Conservation (phyloP, 2,888 invertebrate species). For the Drosophila meridionalis region DNA sequence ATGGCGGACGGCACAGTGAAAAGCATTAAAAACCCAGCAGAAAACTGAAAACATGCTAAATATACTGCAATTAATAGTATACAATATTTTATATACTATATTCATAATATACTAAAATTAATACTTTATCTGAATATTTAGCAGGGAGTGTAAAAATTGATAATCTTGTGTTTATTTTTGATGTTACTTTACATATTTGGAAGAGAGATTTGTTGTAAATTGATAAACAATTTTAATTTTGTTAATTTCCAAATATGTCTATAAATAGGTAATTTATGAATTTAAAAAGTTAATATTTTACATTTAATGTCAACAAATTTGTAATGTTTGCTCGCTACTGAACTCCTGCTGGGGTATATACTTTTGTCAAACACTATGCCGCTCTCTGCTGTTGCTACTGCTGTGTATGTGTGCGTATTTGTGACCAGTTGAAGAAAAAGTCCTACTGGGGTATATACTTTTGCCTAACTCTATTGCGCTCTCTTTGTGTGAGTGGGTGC, state of each 20-base stretch:
- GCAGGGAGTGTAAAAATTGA: background rate
- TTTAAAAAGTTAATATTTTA: background rate
- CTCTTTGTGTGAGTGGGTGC: conserved; percentile 33
- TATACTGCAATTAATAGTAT: background rate
- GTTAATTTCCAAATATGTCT: background rate
- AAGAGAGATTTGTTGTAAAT: background rate
- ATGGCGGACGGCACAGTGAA: conserved; percentile 63
- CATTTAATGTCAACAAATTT: background rate
- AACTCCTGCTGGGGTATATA: conserved; percentile 23
- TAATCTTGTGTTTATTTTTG: background rate
- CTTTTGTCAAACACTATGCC: conserved; percentile 15
- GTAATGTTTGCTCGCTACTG: background rate
- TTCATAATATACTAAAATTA: background rate
- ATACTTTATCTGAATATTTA: background rate
- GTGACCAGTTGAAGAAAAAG: conserved; percentile 15
- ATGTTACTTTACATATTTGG: background rate
- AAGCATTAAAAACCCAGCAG: conserved; percentile 7
- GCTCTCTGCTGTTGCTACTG: conserved; percentile 20
- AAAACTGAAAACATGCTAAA: background rate
- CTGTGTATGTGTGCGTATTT: no score
- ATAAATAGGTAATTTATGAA: background rate
- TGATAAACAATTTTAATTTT: background rate
- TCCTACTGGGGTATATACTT: conserved; percentile 31
- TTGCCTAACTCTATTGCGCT: conserved; percentile 14
- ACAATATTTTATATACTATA: background rate